Percentiles rank a stretch among this genome's conserved stretches.
Evolutionary conservation across 1,140 invertebrate species (phyloP).

Genomic region (Trichonephila inaurata): DNA sequence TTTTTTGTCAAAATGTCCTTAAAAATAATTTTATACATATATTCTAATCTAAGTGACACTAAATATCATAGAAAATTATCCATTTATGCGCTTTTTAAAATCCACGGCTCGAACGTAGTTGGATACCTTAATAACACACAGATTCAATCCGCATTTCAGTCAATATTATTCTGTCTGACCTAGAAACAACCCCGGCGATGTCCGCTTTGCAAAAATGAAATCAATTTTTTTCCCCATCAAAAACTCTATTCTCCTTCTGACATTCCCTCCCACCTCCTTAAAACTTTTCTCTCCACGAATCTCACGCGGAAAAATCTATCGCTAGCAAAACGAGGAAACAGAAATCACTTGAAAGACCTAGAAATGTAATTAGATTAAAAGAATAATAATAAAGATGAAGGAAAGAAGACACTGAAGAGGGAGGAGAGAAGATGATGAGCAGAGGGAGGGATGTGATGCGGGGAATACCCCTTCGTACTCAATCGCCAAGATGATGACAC

Average conservation of each 20-base stretch:
- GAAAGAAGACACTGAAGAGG: neutral
- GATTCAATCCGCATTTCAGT: no score
- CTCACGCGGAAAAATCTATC: conserved; percentile 3
- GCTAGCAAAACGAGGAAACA: neutral
- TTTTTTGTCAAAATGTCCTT: no score
- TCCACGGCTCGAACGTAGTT: no score
- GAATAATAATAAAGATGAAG: conserved; percentile 11
- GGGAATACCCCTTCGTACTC: neutral
- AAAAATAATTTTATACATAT: no score
- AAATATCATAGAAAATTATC: no score
- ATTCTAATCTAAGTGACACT: no score
- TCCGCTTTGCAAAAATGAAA: no score
- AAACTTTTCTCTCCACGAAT: neutral
- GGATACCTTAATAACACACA: no score
- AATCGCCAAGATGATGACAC: conserved; percentile 59
- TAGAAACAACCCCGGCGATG: no score
- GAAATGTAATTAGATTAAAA: conserved; percentile 62
- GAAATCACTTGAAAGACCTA: neutral
- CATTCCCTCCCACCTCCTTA: neutral
- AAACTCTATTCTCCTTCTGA: neutral
- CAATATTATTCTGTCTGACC: no score
- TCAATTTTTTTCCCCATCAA: neutral
- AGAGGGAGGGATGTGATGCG: neutral
- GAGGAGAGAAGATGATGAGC: neutral
- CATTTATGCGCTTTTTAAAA: no score